Conservation (phyloP, 2,113 vertebrate species). For the Colistium nudipinnis region DNA sequence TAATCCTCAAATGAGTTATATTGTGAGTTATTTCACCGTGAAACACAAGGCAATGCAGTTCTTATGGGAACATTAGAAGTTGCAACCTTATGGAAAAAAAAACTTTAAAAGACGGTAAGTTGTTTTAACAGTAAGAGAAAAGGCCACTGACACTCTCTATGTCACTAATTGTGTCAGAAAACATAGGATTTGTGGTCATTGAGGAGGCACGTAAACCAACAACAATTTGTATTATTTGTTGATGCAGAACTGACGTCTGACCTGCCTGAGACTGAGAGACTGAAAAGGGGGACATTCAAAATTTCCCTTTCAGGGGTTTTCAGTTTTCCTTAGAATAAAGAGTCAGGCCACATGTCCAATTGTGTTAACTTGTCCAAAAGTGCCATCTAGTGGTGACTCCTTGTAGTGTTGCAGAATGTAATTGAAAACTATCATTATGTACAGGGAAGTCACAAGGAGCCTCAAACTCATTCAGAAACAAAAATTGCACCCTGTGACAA, state of each 20-base stretch:
- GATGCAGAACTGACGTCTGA: not conserved
- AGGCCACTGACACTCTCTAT: not conserved
- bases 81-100: too few species aligned
- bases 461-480: not conserved
- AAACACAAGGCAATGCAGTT: not conserved
- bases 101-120: not conserved
- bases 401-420: not conserved
- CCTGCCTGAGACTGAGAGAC: not conserved
- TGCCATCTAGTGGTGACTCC: constrained; percentile 53
- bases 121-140: not conserved
- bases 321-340: not conserved
- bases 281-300: not conserved
- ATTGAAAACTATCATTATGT: not conserved
- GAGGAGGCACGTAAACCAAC: not conserved
- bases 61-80: not conserved
- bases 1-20: not conserved
- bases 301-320: not conserved
- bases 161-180: not conserved
- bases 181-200: not conserved
- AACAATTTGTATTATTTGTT: not conserved
- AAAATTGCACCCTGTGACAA: not conserved
- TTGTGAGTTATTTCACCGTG: not conserved
- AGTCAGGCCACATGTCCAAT: not conserved
- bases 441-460: not conserved
- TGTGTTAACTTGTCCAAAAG: constrained; percentile 16